Conservation (phyloP, 2,888 invertebrate species). For the Taenaris catops region DNA sequence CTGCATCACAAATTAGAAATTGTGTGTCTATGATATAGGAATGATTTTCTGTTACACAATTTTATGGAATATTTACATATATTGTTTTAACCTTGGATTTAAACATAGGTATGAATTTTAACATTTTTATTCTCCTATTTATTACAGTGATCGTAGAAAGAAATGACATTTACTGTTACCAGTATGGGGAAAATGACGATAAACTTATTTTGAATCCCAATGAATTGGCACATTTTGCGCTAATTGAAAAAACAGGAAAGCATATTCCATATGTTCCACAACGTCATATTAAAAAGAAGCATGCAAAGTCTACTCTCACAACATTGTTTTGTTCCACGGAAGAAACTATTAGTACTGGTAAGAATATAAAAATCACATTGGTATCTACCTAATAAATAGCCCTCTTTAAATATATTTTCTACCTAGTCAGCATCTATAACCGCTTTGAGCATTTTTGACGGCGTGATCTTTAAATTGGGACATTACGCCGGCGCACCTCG, state of each 20-base stretch:
- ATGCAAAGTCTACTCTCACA: background rate
- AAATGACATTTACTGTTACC: constrained; percentile 3
- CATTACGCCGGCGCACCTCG: too few species aligned
- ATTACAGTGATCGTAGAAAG: background rate
- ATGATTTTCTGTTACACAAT: too few species aligned
- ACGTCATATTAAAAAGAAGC: background rate
- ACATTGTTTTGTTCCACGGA: background rate
- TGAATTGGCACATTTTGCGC: constrained; percentile 8
- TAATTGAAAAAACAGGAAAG: background rate
- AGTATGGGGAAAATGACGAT: constrained; percentile 4
- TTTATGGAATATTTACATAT: too few species aligned
- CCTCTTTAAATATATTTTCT: too few species aligned
- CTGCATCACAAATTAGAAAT: too few species aligned
- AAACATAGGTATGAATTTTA: background rate
- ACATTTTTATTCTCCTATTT: background rate
- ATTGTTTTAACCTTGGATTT: background rate
- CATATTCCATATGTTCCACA: background rate
- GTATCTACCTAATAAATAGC: too few species aligned
- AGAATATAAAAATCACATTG: too few species aligned
- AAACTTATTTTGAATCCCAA: constrained; percentile 5
- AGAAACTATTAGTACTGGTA: constrained; percentile 3
- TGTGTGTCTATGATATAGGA: too few species aligned
- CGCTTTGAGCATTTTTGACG: too few species aligned
- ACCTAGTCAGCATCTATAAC: too few species aligned
- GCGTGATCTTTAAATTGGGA: too few species aligned